Conservation (phyloP, 2,888 invertebrate species). For the Alcis repandata region DNA sequence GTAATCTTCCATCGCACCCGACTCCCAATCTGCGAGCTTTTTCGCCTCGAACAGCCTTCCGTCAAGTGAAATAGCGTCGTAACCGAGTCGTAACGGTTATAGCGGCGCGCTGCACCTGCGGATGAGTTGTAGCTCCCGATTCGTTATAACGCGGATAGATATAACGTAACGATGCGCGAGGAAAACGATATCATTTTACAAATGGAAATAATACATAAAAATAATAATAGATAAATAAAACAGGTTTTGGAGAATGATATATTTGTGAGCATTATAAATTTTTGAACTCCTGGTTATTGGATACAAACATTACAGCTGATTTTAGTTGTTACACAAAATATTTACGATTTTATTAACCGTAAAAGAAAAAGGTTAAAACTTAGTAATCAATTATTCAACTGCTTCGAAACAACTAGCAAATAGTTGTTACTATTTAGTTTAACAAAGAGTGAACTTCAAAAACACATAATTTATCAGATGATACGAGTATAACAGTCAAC, state of each 20-base stretch:
- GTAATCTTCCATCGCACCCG: neutral
- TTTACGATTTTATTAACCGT: no score
- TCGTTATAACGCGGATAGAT: constrained; percentile 27
- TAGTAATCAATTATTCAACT: no score
- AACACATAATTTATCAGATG: no score
- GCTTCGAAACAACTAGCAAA: no score
- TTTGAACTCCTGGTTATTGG: no score
- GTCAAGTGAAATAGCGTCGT: constrained; percentile 29
- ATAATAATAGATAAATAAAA: no score
- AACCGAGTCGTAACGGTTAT: constrained; percentile 30
- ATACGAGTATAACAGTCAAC: no score
- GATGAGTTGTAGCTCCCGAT: constrained; percentile 33
- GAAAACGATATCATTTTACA: neutral
- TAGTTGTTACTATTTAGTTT: no score
- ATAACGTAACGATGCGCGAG: constrained; percentile 1
- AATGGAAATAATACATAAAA: neutral
- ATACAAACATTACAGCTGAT: no score
- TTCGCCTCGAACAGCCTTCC: constrained; percentile 20
- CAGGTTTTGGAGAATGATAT: neutral
- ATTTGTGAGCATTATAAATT: neutral
- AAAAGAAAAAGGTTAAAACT: no score
- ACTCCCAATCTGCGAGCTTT: constrained; percentile 8
- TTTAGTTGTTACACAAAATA: no score
- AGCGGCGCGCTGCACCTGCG: constrained; percentile 34
- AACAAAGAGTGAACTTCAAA: no score